A percentile compares a stretch with the other conserved stretches of the same genome.
These are phyloP conservation scores for Parascotia fuliginaria DNA, from an alignment of 2,888 invertebrate species.

Conservation along the genomic window DNA sequence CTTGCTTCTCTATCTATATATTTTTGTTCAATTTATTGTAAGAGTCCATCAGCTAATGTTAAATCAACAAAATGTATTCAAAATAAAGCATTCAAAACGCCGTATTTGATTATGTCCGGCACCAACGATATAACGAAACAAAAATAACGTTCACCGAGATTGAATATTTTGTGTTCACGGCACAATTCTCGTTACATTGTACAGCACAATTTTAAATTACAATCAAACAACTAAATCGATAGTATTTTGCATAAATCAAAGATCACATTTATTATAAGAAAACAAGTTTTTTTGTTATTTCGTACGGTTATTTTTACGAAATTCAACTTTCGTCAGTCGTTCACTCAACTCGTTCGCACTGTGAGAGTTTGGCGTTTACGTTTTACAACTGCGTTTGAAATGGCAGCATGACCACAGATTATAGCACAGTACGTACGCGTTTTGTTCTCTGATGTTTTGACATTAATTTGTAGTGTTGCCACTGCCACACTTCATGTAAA, in stretches of 20 bases:
- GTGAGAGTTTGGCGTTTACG: slow-evolving; percentile 5
- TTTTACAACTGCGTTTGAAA: background rate
- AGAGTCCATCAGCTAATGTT: too few relatives aligned
- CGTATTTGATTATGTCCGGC: slow-evolving; percentile 33
- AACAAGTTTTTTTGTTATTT: slow-evolving; percentile 4
- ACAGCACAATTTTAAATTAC: background rate
- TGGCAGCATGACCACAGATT: too few relatives aligned
- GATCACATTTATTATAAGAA: background rate
- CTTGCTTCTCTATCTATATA: background rate
- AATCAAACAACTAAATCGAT: too few relatives aligned
- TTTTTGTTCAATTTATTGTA: too few relatives aligned
- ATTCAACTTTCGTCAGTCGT: background rate
- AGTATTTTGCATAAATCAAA: background rate
- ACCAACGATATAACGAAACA: slow-evolving; percentile 31
- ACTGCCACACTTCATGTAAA: background rate
- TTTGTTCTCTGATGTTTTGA: background rate
- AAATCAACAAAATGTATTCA: background rate
- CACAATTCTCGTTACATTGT: slow-evolving; percentile 13
- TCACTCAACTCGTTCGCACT: slow-evolving; percentile 2
- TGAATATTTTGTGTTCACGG: slow-evolving; percentile 10
- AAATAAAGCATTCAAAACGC: slow-evolving; percentile 13
- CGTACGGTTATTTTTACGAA: slow-evolving; percentile 8
- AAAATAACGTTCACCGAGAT: slow-evolving; percentile 46
- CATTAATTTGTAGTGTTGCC: background rate
- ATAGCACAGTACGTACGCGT: too few relatives aligned